Evolutionary conservation across 1,140 invertebrate species (phyloP), one percentile per base, ranked within the genome.

Genomic region (Drepana arcuata): DNA sequence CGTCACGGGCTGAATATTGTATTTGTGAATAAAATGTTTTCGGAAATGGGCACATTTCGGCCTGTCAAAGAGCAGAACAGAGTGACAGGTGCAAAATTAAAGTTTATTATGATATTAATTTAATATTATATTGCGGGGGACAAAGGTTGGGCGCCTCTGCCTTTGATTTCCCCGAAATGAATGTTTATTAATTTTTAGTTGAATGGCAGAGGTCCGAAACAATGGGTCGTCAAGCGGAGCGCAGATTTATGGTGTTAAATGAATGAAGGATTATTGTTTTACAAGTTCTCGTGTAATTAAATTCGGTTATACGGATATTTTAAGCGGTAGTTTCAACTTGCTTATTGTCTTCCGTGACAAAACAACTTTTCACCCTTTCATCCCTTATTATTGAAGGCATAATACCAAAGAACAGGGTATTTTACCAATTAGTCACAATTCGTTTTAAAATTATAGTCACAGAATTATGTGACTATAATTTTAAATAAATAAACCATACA

Each of bases 61-160:
- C n/a, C n/a, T n/a, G 47, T 67, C 57, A 53, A 39, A 43, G 43
- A 39, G 44, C 32, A 28, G 33, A 34, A 41, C 39, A 38, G 43
- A 38, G 10, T 58, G 61, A 68, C 64, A 70, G 64, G 57, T 64
- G 50, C 54, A 36, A 64, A 66, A 70, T 70, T 73, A 59, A 70
- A 67, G 26, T 65, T 67, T 60, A 68, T 63, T 69, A 63, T 56
- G 45, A 56, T 46, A 70, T 62, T 61, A 57, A 66, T 54, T 61
- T 58, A 54, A 54, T 62, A 52, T 16, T n/a, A n/a, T n/a, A n/a
- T n/a, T n/a, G n/a, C n/a, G n/a, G 33, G 34, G 41, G 42, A 50
- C 55, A 53, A 56, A 59, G 48, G 50, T 56, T 50, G 37, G 25
- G 15, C 21, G 12, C 35, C 41, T 32, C 40, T 40, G 34, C 26